Percentiles rank a stretch among this genome's conserved stretches.
Conservation (phyloP, 2,888 invertebrate genomes). For the Eustalomyia histrio region DNA sequence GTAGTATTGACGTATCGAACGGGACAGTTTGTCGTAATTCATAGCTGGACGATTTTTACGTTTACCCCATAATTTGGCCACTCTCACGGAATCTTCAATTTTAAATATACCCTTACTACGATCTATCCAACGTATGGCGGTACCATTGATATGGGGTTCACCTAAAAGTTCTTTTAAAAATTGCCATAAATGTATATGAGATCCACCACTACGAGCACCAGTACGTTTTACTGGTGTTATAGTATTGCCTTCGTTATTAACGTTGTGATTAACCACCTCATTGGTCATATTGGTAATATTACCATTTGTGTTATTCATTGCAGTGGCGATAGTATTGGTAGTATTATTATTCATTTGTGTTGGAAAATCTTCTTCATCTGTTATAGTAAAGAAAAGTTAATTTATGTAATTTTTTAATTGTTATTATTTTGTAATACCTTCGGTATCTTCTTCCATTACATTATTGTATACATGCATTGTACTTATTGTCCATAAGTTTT, state of each 20-base stretch:
- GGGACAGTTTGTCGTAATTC: slow-evolving; percentile 99
- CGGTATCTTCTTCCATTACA: slow-evolving; percentile 60
- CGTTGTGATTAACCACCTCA: slow-evolving; percentile 11
- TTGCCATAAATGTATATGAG: slow-evolving; percentile 99
- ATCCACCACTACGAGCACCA: slow-evolving; percentile 80
- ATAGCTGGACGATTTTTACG: slow-evolving; percentile 99
- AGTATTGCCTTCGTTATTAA: slow-evolving; percentile 40
- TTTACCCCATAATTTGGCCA: slow-evolving; percentile 98
- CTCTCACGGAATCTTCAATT: slow-evolving; percentile 98
- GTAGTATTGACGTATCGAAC: slow-evolving; percentile 99
- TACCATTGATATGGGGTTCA: slow-evolving; percentile 92
- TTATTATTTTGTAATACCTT: slow-evolving; percentile 35
- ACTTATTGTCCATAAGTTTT: slow-evolving; percentile 52
- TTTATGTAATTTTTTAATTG: neutral
- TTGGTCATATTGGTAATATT: slow-evolving; percentile 11
- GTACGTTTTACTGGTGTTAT: slow-evolving; percentile 68
- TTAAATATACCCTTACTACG: slow-evolving; percentile 97
- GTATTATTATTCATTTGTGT: slow-evolving; percentile 21
- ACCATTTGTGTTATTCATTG: slow-evolving; percentile 18
- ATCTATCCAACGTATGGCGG: slow-evolving; percentile 98
- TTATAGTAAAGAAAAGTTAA: neutral
- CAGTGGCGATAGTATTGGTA: slow-evolving; percentile 11
- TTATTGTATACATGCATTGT: slow-evolving; percentile 15
- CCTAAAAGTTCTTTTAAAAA: slow-evolving; percentile 97
- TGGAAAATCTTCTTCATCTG: slow-evolving; percentile 64